A percentile compares a stretch with the other conserved stretches of the same genome.
Evolutionary conservation across 2,888 invertebrate species (phyloP).

Genomic region (Leucophenga montana): DNA sequence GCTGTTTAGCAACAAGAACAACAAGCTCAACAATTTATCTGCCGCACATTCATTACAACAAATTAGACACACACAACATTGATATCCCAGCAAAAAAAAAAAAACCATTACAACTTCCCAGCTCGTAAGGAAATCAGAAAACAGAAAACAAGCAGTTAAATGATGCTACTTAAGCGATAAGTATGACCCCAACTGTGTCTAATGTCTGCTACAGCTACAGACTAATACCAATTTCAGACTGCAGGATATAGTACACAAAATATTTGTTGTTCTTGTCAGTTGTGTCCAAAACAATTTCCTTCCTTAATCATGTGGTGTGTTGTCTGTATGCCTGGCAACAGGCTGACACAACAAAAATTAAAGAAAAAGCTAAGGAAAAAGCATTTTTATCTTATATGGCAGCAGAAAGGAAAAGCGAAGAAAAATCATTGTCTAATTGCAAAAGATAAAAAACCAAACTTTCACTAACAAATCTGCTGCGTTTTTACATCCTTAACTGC

Average conservation of each 20-base stretch:
- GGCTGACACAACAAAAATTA: neutral
- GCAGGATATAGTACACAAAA: slow-evolving; percentile 24
- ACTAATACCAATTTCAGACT: neutral
- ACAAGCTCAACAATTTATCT: slow-evolving; percentile 1
- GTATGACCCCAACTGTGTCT: slow-evolving; percentile 31
- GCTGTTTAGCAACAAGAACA: neutral
- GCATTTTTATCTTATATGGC: slow-evolving; percentile 5
- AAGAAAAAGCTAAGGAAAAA: slow-evolving; percentile 4
- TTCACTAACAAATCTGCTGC: slow-evolving; percentile 22
- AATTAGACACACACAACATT: slow-evolving; percentile 9
- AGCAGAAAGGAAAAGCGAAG: neutral
- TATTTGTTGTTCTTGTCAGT: slow-evolving; percentile 54
- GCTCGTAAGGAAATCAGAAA: neutral
- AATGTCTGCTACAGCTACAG: neutral
- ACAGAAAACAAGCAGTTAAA: slow-evolving; percentile 56
- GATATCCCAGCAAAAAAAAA: slow-evolving; percentile 15
- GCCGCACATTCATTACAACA: neutral
- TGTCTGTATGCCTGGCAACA: slow-evolving; percentile 16
- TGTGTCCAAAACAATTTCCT: slow-evolving; percentile 71
- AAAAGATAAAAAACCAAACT: slow-evolving; percentile 28
- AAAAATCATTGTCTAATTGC: slow-evolving; percentile 18
- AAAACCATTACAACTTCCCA: neutral
- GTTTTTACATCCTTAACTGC: slow-evolving; percentile 1
- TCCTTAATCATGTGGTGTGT: slow-evolving; percentile 69
- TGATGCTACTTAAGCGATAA: slow-evolving; percentile 63